Percentiles rank a stretch among this genome's conserved stretches.
Conservation (phyloP, 2,113 vertebrate species). For the Halichoerus grypus region DNA sequence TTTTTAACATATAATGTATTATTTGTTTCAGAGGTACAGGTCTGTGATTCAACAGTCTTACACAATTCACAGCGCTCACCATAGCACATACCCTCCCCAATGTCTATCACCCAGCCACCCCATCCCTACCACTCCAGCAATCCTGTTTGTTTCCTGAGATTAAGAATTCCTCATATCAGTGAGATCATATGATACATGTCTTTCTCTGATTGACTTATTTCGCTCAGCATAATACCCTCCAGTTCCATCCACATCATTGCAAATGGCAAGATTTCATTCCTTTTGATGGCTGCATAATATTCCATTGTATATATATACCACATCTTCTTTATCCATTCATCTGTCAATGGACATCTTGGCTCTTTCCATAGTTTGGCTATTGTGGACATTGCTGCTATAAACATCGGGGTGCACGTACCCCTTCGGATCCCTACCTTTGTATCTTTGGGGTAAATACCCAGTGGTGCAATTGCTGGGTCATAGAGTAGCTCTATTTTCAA, state of each 20-base stretch:
- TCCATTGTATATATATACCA: neutral
- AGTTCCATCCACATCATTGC: neutral
- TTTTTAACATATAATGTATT: too few species aligned
- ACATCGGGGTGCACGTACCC: neutral
- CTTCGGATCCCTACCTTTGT: neutral
- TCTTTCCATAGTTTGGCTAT: neutral
- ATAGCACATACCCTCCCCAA: too few species aligned
- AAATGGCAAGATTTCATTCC: neutral
- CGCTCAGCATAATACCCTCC: neutral
- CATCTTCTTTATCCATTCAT: neutral
- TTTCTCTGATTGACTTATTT: neutral
- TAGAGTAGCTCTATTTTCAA: neutral
- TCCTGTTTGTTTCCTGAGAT: too few species aligned
- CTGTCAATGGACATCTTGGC: neutral
- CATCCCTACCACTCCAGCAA: too few species aligned
- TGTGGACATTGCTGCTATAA: neutral
- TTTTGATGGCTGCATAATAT: neutral
- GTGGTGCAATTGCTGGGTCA: neutral
- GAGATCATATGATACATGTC: neutral
- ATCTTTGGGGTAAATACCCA: neutral
- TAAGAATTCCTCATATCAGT: neutral
- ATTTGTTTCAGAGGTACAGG: too few species aligned
- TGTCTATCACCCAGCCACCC: too few species aligned
- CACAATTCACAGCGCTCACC: too few species aligned
- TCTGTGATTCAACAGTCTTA: too few species aligned